Conservation (phyloP, 2,797 vertebrate species). For the Enteromius fasciolatus region DNA sequence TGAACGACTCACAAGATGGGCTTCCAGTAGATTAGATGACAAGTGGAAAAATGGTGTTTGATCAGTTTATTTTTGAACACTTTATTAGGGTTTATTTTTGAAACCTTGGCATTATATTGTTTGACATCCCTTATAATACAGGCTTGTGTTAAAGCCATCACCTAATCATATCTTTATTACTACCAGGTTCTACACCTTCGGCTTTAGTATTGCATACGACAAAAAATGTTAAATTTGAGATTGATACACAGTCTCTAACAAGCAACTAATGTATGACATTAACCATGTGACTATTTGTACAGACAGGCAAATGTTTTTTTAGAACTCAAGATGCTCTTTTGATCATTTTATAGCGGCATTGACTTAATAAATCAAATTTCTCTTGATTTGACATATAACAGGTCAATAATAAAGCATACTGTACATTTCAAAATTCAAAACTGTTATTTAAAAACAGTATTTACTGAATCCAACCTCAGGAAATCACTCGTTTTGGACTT, state of each 20-base stretch:
- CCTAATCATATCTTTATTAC: not conserved
- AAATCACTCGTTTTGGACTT: too few relatives aligned
- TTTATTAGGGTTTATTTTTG: slow-evolving; percentile 12
- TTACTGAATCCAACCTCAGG: too few relatives aligned
- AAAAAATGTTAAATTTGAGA: not conserved
- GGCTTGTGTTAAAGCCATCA: not conserved
- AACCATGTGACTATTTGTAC: not conserved
- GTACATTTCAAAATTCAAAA: too few relatives aligned
- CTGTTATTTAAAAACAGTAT: too few relatives aligned
- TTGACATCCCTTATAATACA: not conserved
- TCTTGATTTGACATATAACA: too few relatives aligned
- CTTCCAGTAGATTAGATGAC: not conserved
- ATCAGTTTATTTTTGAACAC: not conserved
- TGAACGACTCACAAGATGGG: not conserved
- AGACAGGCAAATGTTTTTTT: not conserved
- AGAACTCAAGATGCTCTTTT: not conserved
- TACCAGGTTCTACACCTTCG: not conserved
- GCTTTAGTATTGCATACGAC: not conserved
- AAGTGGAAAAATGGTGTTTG: not conserved
- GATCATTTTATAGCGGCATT: not conserved
- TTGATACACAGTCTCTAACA: not conserved
- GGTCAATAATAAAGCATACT: too few relatives aligned
- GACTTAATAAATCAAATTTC: too few relatives aligned
- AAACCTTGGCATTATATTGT: not conserved
- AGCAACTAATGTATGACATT: not conserved